Evolutionary conservation across 37 sponge, comb jelly and placozoan species (phyloP), one percentile per base, ranked within the genome.

Genomic region (Cliona cf. orientalis): DNA sequence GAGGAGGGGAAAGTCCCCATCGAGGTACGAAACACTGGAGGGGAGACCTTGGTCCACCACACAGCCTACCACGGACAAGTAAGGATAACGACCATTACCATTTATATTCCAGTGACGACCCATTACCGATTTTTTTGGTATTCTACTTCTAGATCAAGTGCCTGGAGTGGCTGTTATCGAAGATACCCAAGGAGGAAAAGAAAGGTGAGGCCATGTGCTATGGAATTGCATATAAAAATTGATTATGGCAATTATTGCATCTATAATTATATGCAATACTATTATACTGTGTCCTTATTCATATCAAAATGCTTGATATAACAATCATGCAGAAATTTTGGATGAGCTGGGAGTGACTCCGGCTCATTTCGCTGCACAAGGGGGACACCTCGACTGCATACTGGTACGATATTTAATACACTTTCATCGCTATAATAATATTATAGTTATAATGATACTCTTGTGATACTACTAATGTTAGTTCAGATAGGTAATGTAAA

Each of bases 21-120:
- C 36, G 70, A 79, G n/a, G 90, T 94, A 25, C 39, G 37, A 26
- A 88, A 90, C 46, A 75, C 87, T 23, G 94, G 90, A 68, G 90
- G 91, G n/a, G 94, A 94, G 75, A 94, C 94, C 2, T 83, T 94
- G 26, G 69, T 90, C 40, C 94, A 94, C 74, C 90, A 94, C 42
- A 87, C 94, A 23, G 94, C 94, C 35, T 87, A 72, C 80, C 84
- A 86, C 34, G 94, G 94, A 21, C 87, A 90, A 62, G 87, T 86
- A 55, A 64, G 59, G 5, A 25, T 7, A 6, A 62, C 7, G 31
- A 21, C 7, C 56, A 53, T 53, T 53, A 21, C 19, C 22, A 57
- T 69, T 17, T 38, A 12, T 37, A 35, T 9, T 38, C 12, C 12
- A 37, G 35, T 9, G 4, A 34, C 11, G 74, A 46, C 56, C 6